Base-by-base conservation (phyloP, 2,797 vertebrate genomes). In the Pipistrellus pipistrellus region DNA sequence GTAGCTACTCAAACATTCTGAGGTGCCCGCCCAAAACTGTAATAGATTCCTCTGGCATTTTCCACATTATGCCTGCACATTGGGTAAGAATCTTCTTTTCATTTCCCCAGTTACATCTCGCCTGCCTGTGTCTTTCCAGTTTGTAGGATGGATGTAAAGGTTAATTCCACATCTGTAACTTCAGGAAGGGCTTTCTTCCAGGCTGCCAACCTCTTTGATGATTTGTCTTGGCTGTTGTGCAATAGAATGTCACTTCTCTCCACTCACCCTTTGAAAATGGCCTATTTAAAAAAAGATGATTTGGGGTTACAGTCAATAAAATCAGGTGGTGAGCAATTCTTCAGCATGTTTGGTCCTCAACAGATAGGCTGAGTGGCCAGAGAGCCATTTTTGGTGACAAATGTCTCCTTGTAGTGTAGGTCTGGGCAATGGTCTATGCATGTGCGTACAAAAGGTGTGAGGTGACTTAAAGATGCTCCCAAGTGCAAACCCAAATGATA, bases 251-350 rank as follows among this genome's bases (percentile, higher is more conserved):
- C 93, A 81, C 92, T 83, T 95, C 87, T 81, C 91, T 92, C 69
- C 66, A 44, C 83, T 95, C 84, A 76, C 75, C 71, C 82, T 91
- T 94, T 94, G 87, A 95, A 94, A 96, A 95, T 53, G 90, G 69
- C 41, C 73, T 95, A n/a, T 93, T 96, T 95, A 90, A 96, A 95
- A 84, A 94, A 72, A 75, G 90, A 94, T 93, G 81, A 95, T 94
- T 96, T 80, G 85, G 93, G 80, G 66, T 72, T 72, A 83, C 44
- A 94, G 96, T 97, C 95, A 95, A 92, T 97, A 96, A 94, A 96
- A 93, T 85, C 81, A 76, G 72, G 81, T 78, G 66, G 11, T 73
- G 30, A 93, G 91, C 69, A 73, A 94, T 96, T 82, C 69, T 87
- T 96, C 94, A 95, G 80, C 14, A 15, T 41, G 83, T 76, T 86